Evolutionary conservation across 2,113 vertebrate genomes (phyloP), one percentile per base, ranked within the genome.

Genomic region (Leucosticte australis): DNA sequence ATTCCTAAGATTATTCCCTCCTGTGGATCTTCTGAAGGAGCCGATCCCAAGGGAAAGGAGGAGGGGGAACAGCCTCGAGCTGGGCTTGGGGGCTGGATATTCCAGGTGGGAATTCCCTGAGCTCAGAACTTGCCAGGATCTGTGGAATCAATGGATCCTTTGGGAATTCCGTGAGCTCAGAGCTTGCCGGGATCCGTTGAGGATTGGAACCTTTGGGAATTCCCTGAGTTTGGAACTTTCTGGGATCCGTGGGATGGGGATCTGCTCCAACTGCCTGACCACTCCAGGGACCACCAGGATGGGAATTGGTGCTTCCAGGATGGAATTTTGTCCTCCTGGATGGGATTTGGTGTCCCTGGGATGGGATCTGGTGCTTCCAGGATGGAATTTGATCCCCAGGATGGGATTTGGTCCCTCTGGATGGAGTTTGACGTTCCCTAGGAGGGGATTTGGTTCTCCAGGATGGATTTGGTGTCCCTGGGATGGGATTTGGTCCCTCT

Each of bases 121-220:
- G n/a, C 13, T 47, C 0, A 0, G 41, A 74, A 3, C 41, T 10
- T 22, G 9, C 39, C 2, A 2, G 57, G 14, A 7, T 35, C 46
- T 27, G 15, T 18, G 55, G 55, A 30, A 13, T 42, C 3, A 2
- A 0, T 7, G 68, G 19, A 33, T 2, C 13, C 11, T 19, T 26
- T 6, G 8, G 68, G 37, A 53, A 71, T 55, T 55, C 69, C 37
- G 0, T 42, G 50, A 26, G 37, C 37, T 55, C 4, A 1, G 37
- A 41, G 8, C 50, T 53, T 41, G 8, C 28, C 1, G 1, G 33
- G 13, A 4, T 35, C 28, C 27, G 3, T 6, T 35, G 37, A 26
- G 33, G 33, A 12, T 20, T 3, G 3, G 13, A 31, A 3, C 14
- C 10, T 27, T n/a, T 7, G 3, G 41, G 78, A 30, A 52, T 78